Evolutionary conservation across 2,797 vertebrate genomes (phyloP).

Genomic region (Peromyscus melanophrys): DNA sequence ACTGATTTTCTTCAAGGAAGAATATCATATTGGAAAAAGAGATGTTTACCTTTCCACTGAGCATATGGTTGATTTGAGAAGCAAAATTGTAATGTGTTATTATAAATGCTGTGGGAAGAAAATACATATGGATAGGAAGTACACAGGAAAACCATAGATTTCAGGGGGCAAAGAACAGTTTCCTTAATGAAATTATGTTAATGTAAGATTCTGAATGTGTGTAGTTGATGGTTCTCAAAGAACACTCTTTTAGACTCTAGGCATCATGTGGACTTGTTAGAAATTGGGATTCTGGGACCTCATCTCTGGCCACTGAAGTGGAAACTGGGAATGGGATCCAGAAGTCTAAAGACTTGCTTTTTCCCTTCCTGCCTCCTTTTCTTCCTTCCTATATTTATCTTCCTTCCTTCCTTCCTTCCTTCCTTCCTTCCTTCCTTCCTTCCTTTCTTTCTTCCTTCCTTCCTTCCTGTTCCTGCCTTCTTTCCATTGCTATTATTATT

Average conservation of each 20-base stretch:
- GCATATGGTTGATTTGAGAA: neutral
- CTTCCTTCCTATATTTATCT: neutral
- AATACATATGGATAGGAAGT: neutral
- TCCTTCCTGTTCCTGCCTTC: neutral
- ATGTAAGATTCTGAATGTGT: neutral
- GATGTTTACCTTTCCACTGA: neutral
- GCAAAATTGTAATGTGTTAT: neutral
- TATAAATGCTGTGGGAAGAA: neutral
- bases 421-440: neutral
- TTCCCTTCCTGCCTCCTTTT: neutral
- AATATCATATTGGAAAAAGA: neutral
- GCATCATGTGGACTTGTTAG: neutral
- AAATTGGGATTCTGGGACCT: neutral
- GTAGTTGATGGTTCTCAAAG: neutral
- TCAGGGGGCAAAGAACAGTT: neutral
- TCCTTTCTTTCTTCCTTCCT: neutral
- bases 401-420: neutral
- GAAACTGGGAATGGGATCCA: neutral
- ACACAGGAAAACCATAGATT: neutral
- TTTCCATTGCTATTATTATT: neutral
- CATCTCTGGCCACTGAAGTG: neutral
- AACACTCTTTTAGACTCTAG: neutral
- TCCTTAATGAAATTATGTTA: neutral
- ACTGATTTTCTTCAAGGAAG: neutral
- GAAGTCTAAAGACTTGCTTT: neutral